These are phyloP conservation scores for Datnioides undecimradiatus DNA, from an alignment of 2,113 vertebrate species.

Conservation along the genomic window DNA sequence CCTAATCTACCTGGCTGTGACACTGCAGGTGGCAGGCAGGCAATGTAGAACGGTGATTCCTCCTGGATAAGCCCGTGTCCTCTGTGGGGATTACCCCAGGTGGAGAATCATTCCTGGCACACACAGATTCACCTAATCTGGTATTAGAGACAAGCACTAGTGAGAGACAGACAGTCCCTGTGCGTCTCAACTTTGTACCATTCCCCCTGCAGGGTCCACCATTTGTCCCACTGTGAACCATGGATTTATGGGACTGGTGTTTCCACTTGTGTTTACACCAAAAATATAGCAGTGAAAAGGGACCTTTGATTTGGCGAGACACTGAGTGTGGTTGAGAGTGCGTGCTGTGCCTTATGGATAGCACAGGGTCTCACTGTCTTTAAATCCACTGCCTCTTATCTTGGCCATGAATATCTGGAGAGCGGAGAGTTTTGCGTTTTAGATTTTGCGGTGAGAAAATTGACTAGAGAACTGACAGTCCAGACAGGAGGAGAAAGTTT, in stretches of 20 bases:
- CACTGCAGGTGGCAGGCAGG: background rate
- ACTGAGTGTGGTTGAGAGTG: conserved; percentile 77
- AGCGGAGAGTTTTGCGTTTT: background rate
- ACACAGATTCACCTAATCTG: conserved; percentile 66
- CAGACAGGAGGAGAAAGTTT: background rate
- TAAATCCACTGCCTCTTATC: background rate
- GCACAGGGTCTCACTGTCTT: conserved; percentile 22
- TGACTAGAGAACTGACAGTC: too few relatives aligned
- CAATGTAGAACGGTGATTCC: conserved; percentile 42
- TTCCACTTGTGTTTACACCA: conserved; percentile 16
- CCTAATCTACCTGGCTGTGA: conserved; percentile 25
- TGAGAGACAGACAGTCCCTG: conserved; percentile 36
- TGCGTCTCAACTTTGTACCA: conserved; percentile 52
- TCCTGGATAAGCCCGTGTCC: conserved; percentile 60
- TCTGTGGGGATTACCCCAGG: conserved; percentile 65
- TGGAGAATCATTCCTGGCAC: conserved; percentile 63
- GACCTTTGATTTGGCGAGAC: conserved; percentile 59
- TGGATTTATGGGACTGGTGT: conserved; percentile 16
- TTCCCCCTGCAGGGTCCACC: conserved; percentile 75
- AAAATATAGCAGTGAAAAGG: background rate
- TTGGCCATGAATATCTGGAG: background rate
- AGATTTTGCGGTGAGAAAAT: background rate
- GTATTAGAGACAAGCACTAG: conserved; percentile 60
- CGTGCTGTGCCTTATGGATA: conserved; percentile 64
- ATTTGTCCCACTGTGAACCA: conserved; percentile 25